These are phyloP conservation scores for Phyllostomus discolor DNA, from an alignment of 2,113 vertebrate species.

Conservation along the genomic window DNA sequence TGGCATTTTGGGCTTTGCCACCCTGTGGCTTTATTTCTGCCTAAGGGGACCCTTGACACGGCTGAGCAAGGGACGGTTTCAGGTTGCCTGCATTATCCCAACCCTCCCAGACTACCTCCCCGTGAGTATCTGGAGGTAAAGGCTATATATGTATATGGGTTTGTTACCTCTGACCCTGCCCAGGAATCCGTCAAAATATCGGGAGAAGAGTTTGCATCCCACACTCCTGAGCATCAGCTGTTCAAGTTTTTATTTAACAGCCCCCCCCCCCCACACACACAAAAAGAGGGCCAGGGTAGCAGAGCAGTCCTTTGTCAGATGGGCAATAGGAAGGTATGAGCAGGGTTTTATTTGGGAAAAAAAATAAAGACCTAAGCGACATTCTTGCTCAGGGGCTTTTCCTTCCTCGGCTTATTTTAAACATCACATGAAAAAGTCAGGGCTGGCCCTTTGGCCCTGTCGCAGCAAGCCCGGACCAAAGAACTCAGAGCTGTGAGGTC, in stretches of 20 bases:
- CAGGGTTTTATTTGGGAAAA: not conserved
- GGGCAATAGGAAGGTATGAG: not conserved
- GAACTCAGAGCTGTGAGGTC: not conserved
- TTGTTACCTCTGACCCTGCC: not conserved
- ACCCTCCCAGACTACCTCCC: not conserved
- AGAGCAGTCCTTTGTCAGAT: conserved; percentile 16
- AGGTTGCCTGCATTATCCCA: not conserved
- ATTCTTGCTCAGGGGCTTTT: not conserved
- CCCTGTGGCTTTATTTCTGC: not conserved
- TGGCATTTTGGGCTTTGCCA: not conserved
- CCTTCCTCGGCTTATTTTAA: conserved; percentile 57
- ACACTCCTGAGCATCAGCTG: not conserved
- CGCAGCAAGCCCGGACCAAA: not conserved
- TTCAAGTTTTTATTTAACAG: not conserved
- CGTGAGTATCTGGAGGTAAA: not conserved
- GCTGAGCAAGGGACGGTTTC: not conserved
- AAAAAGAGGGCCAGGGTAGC: not conserved
- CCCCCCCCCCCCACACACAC: too few species aligned
- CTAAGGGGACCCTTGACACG: not conserved
- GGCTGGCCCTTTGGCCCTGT: not conserved
- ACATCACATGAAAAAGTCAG: conserved; percentile 36
- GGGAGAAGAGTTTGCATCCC: conserved; percentile 6
- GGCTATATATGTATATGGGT: not conserved
- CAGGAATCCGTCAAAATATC: conserved; percentile 5
- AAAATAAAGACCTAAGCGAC: not conserved